These are phyloP conservation scores for Drosophila triauraria DNA, from an alignment of 1,140 invertebrate genomes.

Conservation along the genomic window DNA sequence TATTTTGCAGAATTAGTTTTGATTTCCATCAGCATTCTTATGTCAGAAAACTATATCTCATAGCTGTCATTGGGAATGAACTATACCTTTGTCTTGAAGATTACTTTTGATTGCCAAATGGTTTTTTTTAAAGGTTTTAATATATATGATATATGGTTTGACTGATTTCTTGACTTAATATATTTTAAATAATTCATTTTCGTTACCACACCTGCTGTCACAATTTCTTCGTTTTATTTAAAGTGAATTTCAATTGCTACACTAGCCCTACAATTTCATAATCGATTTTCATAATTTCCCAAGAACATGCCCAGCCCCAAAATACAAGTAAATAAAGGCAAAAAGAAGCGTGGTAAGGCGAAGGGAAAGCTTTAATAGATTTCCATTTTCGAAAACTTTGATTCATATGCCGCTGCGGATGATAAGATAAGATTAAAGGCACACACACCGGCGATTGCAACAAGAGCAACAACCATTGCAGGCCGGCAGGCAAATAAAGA, in stretches of 20 bases:
- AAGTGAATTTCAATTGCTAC: constrained; percentile 16
- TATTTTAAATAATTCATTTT: neutral
- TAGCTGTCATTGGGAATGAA: neutral
- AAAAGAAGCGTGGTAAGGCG: neutral
- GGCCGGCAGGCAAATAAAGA: constrained; percentile 30
- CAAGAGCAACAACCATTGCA: constrained; percentile 40
- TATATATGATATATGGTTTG: neutral
- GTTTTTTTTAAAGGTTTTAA: neutral
- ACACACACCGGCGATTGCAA: constrained; percentile 11
- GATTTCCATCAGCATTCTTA: neutral
- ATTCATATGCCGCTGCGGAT: constrained; percentile 44
- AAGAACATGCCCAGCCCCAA: neutral
- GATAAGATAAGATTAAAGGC: constrained; percentile 71
- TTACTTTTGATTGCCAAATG: neutral
- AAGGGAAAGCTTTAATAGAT: constrained; percentile 26
- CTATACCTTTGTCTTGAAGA: neutral
- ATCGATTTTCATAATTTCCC: constrained; percentile 1
- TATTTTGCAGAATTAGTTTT: neutral
- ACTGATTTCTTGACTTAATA: neutral
- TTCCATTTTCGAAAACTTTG: constrained; percentile 48
- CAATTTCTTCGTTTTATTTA: neutral
- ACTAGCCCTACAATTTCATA: neutral
- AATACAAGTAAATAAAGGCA: constrained; percentile 4
- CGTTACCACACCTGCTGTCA: too few species aligned
- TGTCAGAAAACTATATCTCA: neutral